These are phyloP conservation scores for Girardinus metallicus DNA, from an alignment of 2,797 vertebrate species.

Conservation along the genomic window DNA sequence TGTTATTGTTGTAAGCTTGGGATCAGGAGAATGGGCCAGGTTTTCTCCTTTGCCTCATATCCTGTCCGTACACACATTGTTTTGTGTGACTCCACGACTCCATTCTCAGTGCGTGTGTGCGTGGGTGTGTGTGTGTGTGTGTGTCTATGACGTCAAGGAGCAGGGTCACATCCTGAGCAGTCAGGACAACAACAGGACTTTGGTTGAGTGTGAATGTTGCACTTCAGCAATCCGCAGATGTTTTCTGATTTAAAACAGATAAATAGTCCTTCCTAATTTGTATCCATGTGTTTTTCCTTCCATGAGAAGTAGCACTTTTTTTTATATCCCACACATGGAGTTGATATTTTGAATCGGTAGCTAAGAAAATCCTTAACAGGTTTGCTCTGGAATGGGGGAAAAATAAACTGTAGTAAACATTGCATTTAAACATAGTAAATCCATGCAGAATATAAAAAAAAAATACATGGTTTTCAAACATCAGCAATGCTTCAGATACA, in stretches of 20 bases:
- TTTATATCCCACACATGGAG: neutral
- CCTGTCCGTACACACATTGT: constrained; percentile 25
- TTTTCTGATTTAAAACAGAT: neutral
- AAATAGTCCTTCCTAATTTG: neutral
- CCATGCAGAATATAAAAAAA: neutral
- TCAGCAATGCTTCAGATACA: neutral
- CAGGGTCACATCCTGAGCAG: constrained; percentile 25
- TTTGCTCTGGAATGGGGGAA: neutral
- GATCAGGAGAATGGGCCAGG: constrained; percentile 2
- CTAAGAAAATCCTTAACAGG: neutral
- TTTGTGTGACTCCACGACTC: constrained; percentile 19
- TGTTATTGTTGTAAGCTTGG: constrained; percentile 3
- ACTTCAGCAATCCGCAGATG: neutral
- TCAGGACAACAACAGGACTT: constrained; percentile 1
- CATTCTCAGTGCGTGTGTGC: too few species aligned
- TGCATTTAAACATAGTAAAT: neutral
- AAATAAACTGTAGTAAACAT: neutral
- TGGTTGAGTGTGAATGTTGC: neutral
- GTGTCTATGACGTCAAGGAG: constrained; percentile 33
- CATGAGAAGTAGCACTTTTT: neutral
- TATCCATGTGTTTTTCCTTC: neutral
- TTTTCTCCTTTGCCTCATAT: constrained; percentile 22
- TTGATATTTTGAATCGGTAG: neutral
- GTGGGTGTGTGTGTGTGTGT: neutral
- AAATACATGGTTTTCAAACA: neutral